Evolutionary conservation across 2,888 invertebrate genomes (phyloP).

Genomic region (Stenodema calcarata): DNA sequence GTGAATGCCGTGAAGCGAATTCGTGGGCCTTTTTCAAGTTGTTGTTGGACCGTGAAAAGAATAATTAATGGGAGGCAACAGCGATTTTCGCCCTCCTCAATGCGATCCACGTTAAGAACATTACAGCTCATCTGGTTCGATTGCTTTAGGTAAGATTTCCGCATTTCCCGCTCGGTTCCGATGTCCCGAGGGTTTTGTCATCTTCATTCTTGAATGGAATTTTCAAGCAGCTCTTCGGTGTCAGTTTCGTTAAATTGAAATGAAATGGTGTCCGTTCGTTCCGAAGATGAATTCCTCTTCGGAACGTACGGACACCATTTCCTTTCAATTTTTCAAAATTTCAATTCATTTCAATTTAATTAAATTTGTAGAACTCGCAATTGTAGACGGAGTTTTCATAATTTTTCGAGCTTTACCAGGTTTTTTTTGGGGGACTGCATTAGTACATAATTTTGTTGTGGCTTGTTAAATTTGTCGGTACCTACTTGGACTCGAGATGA

Average conservation of each 20-base stretch:
- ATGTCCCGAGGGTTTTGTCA: background rate
- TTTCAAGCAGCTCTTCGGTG: background rate
- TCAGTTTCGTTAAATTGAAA: background rate
- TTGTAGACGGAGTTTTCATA: too few relatives aligned
- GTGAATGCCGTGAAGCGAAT: slow-evolving; percentile 22
- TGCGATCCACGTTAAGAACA: slow-evolving; percentile 41
- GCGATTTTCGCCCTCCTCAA: slow-evolving; percentile 16
- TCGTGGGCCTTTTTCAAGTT: slow-evolving; percentile 11
- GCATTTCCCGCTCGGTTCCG: background rate
- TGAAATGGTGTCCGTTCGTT: background rate
- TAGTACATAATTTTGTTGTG: too few relatives aligned
- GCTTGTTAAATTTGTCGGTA: too few relatives aligned
- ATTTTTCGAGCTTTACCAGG: too few relatives aligned
- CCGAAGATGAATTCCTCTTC: too few relatives aligned
- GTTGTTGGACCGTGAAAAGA: slow-evolving; percentile 47
- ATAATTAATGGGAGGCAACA: slow-evolving; percentile 37
- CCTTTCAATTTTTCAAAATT: background rate
- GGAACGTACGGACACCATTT: background rate
- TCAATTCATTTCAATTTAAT: too few relatives aligned
- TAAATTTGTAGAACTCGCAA: too few relatives aligned
- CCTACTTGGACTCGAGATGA: too few relatives aligned
- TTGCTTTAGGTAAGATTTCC: slow-evolving; percentile 6
- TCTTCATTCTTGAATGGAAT: background rate
- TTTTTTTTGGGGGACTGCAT: too few relatives aligned
- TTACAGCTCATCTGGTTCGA: slow-evolving; percentile 22